phyloP scores from a whole-genome alignment of 2,797 vertebrate species.

The Dallia pectoralis region DNA sequence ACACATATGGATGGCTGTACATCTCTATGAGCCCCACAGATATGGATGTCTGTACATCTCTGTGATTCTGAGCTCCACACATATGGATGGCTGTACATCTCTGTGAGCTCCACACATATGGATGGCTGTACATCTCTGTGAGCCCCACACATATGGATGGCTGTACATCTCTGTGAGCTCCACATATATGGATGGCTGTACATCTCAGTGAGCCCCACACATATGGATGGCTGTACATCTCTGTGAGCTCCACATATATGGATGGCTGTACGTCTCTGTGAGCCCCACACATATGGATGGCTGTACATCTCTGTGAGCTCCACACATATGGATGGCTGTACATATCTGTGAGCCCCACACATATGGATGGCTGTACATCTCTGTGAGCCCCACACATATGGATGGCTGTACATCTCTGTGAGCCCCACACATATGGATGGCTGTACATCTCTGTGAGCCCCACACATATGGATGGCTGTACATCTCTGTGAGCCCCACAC shows the following conservation, averaged over 20 bases:
- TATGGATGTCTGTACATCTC: not conserved
- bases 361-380: not conserved
- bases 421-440: not conserved
- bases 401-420: not conserved
- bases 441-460: not conserved
- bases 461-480: not conserved
- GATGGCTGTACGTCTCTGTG: not conserved
- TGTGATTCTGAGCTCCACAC: not conserved
- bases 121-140: not conserved
- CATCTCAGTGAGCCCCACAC: not conserved
- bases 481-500: not conserved
- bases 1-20: not conserved
- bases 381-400: too few species aligned
- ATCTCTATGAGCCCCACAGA: not conserved
- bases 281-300: not conserved
- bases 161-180: not conserved
- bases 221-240: not conserved
- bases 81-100: not conserved
- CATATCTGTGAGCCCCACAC: slow-evolving; percentile 8
- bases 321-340: not conserved
- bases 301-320: not conserved
- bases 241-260: not conserved
- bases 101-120: not conserved
- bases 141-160: not conserved
- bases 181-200: too few species aligned